Conservation (phyloP, 35 echinoderm and acorn worm species). For the Acanthaster planci region DNA sequence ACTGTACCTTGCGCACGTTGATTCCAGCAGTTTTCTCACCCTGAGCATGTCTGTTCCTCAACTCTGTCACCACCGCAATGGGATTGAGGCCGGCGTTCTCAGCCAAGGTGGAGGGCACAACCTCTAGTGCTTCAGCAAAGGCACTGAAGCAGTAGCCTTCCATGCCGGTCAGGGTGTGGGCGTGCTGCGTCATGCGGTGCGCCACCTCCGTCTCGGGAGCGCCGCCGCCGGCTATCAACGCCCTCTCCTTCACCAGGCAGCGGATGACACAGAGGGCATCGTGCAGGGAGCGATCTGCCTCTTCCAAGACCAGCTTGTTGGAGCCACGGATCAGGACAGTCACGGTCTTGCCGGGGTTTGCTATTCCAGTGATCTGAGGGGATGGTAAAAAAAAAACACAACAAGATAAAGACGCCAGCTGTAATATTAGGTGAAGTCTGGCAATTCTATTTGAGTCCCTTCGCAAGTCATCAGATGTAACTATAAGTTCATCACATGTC, state of each 20-base stretch:
- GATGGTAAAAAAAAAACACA: slow-evolving; percentile 3
- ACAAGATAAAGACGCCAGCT: too few relatives aligned
- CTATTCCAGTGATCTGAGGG: slow-evolving; percentile 76
- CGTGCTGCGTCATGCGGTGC: slow-evolving; percentile 80
- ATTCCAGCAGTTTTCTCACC: slow-evolving; percentile 85
- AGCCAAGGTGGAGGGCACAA: slow-evolving; percentile 86
- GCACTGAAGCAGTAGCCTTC: slow-evolving; percentile 94
- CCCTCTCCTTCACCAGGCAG: slow-evolving; percentile 90
- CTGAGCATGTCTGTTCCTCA: slow-evolving; percentile 80
- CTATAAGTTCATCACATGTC: too few relatives aligned
- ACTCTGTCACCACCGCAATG: slow-evolving; percentile 88
- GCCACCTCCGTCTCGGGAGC: slow-evolving; percentile 92
- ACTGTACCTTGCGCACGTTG: slow-evolving; percentile 70
- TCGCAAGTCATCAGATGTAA: too few relatives aligned
- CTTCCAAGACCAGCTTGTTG: slow-evolving; percentile 91
- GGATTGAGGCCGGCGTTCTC: slow-evolving; percentile 95
- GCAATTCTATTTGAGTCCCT: too few relatives aligned
- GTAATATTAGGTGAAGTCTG: too few relatives aligned
- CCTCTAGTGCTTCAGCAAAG: slow-evolving; percentile 90
- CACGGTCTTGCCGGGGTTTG: slow-evolving; percentile 84
- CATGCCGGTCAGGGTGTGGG: slow-evolving; percentile 73
- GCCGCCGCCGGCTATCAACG: slow-evolving; percentile 91
- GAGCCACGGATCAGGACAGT: slow-evolving; percentile 85
- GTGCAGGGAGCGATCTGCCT: slow-evolving; percentile 94
- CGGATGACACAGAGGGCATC: slow-evolving; percentile 99